These are phyloP conservation scores for Agrotis ipsilon DNA, from an alignment of 2,888 invertebrate genomes.

Conservation along the genomic window DNA sequence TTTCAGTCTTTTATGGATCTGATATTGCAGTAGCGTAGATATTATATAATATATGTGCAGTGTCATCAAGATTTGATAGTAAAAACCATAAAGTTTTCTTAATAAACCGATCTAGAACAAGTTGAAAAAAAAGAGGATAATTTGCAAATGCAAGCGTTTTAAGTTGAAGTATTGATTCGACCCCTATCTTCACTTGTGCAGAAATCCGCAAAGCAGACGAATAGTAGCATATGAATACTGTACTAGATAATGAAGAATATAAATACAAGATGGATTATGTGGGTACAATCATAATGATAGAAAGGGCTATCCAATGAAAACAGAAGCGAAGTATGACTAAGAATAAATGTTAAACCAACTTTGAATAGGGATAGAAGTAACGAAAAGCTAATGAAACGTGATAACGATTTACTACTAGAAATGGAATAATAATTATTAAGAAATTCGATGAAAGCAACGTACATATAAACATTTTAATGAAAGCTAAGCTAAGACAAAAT, in stretches of 20 bases:
- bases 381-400: background rate
- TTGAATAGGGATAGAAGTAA: background rate
- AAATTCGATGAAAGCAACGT: background rate
- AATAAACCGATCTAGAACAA: background rate
- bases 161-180: slow-evolving; percentile 30
- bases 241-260: background rate
- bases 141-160: background rate
- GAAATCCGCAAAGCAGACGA: background rate
- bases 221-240: background rate
- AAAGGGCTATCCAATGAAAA: background rate
- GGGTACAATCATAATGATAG: background rate
- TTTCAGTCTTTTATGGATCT: slow-evolving; percentile 15
- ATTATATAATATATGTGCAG: background rate
- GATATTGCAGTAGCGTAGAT: background rate
- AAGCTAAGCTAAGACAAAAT: too few species aligned
- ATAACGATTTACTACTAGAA: background rate
- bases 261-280: background rate
- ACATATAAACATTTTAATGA: too few species aligned
- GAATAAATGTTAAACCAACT: background rate
- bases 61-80: background rate
- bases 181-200: slow-evolving; percentile 23
- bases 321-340: background rate
- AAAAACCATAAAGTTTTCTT: background rate
- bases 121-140: background rate
- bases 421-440: background rate